A percentile compares a stretch with the other conserved stretches of the same genome.
These are phyloP conservation scores for Tetrax tetrax DNA, from an alignment of 2,113 vertebrate species.

Conservation along the genomic window DNA sequence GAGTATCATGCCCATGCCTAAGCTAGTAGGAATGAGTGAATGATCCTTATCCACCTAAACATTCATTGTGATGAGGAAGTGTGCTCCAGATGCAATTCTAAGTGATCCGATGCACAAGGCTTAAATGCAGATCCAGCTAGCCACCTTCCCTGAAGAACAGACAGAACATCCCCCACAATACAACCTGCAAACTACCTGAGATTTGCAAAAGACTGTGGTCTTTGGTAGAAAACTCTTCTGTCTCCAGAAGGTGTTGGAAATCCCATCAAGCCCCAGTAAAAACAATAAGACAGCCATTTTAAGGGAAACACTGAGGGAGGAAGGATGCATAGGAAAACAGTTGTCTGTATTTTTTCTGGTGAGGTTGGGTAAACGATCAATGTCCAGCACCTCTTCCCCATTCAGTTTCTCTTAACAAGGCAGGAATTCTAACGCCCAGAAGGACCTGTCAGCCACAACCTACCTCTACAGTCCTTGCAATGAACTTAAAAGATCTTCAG, in stretches of 20 bases:
- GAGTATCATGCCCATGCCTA: rapidly evolving
- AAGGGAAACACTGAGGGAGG: background rate
- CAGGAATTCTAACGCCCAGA: background rate
- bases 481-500: background rate
- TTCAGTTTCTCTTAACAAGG: background rate
- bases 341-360: background rate
- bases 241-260: background rate
- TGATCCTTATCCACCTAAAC: background rate
- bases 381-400: background rate
- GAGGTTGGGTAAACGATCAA: background rate
- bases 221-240: background rate
- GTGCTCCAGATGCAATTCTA: background rate
- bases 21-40: background rate
- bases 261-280: background rate
- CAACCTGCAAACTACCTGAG: background rate
- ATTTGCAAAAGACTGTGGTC: background rate
- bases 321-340: background rate
- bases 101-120: background rate
- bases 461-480: background rate
- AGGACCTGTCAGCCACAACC: background rate
- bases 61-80: rapidly evolving
- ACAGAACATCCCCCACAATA: background rate
- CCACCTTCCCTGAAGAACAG: background rate
- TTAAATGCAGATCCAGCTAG: background rate
- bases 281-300: background rate